Evolutionary conservation across 2,888 invertebrate species (phyloP), one percentile per base, ranked within the genome.

Genomic region (Blera fallax): DNA sequence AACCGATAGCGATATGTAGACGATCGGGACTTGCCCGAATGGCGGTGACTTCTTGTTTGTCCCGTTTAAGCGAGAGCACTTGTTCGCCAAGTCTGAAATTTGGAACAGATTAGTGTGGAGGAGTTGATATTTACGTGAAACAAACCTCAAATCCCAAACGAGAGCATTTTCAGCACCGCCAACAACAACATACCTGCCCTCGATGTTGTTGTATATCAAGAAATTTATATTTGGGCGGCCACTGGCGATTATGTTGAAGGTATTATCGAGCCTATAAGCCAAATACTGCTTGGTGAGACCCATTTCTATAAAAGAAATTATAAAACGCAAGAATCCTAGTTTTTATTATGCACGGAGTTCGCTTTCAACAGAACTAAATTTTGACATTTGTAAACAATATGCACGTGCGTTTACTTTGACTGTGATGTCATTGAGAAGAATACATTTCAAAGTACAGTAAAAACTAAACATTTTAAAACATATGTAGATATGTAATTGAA

Each of bases 271-370:
- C 27, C 94, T 94, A 91, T 97, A 99, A 64, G 98, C 95, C 88
- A 98, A 94, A 94, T 99, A 99, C 93, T 99, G 98, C 90, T 98
- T 98, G 7, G 98, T 97, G 73, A 98, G 93, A 64, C 97, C 97
- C 97, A 97, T 97, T 89, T 89, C 91, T 84, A 34, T 88, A 11
- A 27, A 40, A 18, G 14, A n/a, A n/a, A n/a, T n/a, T n/a, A n/a
- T n/a, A n/a, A n/a, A n/a, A n/a, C n/a, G n/a, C n/a, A n/a, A n/a
- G n/a, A n/a, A n/a, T n/a, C 56, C 18, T 10, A 11, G 11, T 18
- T 43, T 56, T 45, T 62, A 45, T 16, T 45, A 18, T 6, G 18
- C 5, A 18, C 16, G 8, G 11, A 58, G 2, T 6, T 16, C 7
- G 11, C 3, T n/a, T n/a, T n/a, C n/a, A 2, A n/a, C 6, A 21